These are phyloP conservation scores for Ennomos fuscantarius DNA, from an alignment of 2,888 invertebrate species.

Conservation along the genomic window DNA sequence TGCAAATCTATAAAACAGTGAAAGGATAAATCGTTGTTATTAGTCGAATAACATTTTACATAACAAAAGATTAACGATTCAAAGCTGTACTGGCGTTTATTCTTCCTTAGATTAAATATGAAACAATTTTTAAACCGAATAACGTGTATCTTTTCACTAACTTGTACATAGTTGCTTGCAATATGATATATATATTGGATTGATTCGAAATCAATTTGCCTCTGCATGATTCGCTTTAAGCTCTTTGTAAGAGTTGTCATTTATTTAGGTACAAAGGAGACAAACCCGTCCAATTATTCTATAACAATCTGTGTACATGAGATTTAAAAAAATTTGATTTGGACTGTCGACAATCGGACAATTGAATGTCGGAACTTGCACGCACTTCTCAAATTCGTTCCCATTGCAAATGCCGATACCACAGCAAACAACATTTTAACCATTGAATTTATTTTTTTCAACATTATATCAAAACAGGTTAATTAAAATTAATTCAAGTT, in stretches of 20 bases:
- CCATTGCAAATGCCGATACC: slow-evolving; percentile 55
- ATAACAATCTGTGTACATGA: slow-evolving; percentile 43
- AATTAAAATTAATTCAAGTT: slow-evolving; percentile 42
- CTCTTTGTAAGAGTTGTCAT: slow-evolving; percentile 29
- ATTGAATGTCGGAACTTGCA: slow-evolving; percentile 52
- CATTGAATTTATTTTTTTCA: slow-evolving; percentile 45
- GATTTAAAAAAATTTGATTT: slow-evolving; percentile 44
- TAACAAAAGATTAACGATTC: too few relatives aligned
- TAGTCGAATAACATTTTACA: too few relatives aligned
- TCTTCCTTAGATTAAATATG: too few relatives aligned
- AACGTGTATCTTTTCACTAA: slow-evolving; percentile 54
- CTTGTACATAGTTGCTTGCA: slow-evolving; percentile 68
- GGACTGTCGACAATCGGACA: slow-evolving; percentile 46
- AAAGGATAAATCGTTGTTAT: slow-evolving; percentile 44
- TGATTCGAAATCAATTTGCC: slow-evolving; percentile 48
- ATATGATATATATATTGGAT: slow-evolving; percentile 44
- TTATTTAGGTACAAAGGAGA: slow-evolving; percentile 25
- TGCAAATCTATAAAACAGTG: slow-evolving; percentile 62
- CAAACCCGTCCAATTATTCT: slow-evolving; percentile 39
- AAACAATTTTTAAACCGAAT: slow-evolving; percentile 12
- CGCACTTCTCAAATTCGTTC: slow-evolving; percentile 62
- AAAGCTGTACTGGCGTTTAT: too few relatives aligned
- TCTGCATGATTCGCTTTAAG: slow-evolving; percentile 63
- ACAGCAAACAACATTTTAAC: slow-evolving; percentile 52
- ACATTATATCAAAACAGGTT: slow-evolving; percentile 36